Evolutionary conservation across 1,140 invertebrate genomes (phyloP).

Genomic region (Aphelinus atriplicis): DNA sequence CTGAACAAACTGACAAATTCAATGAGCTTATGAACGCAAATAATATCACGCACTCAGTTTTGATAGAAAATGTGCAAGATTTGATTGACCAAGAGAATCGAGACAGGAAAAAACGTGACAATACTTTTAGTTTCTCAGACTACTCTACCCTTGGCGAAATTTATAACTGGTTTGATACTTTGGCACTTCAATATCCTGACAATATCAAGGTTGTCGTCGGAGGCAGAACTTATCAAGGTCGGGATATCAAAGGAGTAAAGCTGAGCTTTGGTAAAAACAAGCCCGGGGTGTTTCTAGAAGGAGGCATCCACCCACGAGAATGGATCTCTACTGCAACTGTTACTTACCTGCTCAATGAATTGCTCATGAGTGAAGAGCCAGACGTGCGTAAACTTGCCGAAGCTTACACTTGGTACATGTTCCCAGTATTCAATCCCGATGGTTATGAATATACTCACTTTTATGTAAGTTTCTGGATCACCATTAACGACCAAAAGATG

Average conservation of each 20-base stretch:
- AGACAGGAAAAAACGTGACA: slow-evolving; percentile 43
- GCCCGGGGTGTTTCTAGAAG: slow-evolving; percentile 70
- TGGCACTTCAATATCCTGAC: slow-evolving; percentile 62
- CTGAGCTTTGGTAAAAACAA: slow-evolving; percentile 64
- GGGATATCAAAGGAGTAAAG: slow-evolving; percentile 71
- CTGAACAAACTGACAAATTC: slow-evolving; percentile 39
- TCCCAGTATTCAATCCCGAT: slow-evolving; percentile 80
- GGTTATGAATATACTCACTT: slow-evolving; percentile 79
- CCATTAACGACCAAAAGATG: neutral
- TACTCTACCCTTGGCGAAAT: slow-evolving; percentile 67
- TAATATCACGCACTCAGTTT: slow-evolving; percentile 28
- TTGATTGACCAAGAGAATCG: slow-evolving; percentile 44
- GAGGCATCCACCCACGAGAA: slow-evolving; percentile 78
- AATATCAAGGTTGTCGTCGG: slow-evolving; percentile 65
- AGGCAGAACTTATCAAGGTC: slow-evolving; percentile 69
- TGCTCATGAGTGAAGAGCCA: slow-evolving; percentile 67
- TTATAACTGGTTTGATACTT: slow-evolving; percentile 60
- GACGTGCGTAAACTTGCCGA: slow-evolving; percentile 67
- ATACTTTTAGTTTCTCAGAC: slow-evolving; percentile 26
- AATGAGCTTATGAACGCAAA: slow-evolving; percentile 39
- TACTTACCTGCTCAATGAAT: slow-evolving; percentile 73
- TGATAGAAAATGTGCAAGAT: slow-evolving; percentile 44
- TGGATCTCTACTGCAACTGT: slow-evolving; percentile 79
- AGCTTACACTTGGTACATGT: slow-evolving; percentile 74
- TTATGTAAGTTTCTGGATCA: slow-evolving; percentile 59